Evolutionary conservation across 2,797 vertebrate genomes (phyloP).

Genomic region (Arnoldichthys spilopterus): DNA sequence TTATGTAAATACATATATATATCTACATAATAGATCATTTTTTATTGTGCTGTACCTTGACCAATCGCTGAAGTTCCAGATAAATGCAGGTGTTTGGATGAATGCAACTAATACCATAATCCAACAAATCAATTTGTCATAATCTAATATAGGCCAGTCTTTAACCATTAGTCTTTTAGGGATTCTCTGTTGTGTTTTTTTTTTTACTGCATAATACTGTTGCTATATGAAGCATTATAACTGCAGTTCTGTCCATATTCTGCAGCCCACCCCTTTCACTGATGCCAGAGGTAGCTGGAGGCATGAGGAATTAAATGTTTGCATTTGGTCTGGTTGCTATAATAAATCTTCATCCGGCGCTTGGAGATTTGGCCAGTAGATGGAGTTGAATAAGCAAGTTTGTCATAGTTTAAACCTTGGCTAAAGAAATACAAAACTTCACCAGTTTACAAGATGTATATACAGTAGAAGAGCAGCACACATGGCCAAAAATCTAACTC

Average conservation of each 20-base stretch:
- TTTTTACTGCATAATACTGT: too few species aligned
- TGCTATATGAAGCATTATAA: not conserved
- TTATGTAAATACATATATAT: too few species aligned
- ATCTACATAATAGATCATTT: too few species aligned
- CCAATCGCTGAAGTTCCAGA: not conserved
- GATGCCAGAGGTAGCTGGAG: not conserved
- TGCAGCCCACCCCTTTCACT: not conserved
- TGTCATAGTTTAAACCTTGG: not conserved
- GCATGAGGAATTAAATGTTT: constrained; percentile 5
- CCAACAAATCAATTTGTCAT: not conserved
- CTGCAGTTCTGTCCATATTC: not conserved
- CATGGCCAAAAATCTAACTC: not conserved
- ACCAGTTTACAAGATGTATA: not conserved
- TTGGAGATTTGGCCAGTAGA: too few species aligned
- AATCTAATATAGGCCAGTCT: not conserved
- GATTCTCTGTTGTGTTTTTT: too few species aligned
- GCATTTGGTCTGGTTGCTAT: too few species aligned
- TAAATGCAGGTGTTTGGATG: not conserved
- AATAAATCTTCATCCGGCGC: not conserved
- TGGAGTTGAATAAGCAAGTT: not conserved
- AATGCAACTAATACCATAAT: not conserved
- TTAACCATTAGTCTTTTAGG: not conserved
- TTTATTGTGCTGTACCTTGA: too few species aligned
- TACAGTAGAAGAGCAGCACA: not conserved
- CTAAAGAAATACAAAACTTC: not conserved